Conservation (phyloP, 1,140 invertebrate species). For the Drosophila carrolli region DNA sequence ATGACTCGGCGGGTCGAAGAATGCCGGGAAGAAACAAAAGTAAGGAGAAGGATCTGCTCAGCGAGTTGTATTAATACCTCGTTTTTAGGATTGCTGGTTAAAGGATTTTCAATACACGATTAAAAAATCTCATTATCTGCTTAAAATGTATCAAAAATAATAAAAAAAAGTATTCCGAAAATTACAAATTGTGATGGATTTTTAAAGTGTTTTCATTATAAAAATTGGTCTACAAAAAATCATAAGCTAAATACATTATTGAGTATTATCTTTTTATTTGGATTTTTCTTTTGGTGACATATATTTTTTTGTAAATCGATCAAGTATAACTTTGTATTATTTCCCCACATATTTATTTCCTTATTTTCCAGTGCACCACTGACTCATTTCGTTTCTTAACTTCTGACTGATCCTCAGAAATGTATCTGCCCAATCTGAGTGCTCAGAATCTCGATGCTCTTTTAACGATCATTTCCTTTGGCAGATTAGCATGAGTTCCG, state of each 20-base stretch:
- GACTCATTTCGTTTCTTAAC: conserved; percentile 12
- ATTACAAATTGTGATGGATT: too few relatives aligned
- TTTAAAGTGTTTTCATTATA: too few relatives aligned
- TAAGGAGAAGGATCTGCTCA: conserved; percentile 13
- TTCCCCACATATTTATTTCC: too few relatives aligned
- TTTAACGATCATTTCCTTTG: conserved; percentile 35
- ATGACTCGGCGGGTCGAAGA: conserved; percentile 34
- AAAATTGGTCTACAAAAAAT: too few relatives aligned
- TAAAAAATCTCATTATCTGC: background rate
- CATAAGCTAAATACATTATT: too few relatives aligned
- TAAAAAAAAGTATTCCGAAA: too few relatives aligned
- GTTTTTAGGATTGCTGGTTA: background rate
- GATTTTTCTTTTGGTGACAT: too few relatives aligned
- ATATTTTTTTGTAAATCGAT: too few relatives aligned
- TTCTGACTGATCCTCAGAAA: conserved; percentile 8
- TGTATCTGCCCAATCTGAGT: conserved; percentile 15
- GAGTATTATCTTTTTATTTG: too few relatives aligned
- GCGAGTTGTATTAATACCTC: conserved; percentile 5
- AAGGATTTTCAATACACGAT: conserved; percentile 9
- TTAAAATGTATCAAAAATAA: too few relatives aligned
- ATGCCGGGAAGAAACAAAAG: conserved; percentile 11
- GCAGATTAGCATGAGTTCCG: conserved; percentile 30
- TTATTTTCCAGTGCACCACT: conserved; percentile 4
- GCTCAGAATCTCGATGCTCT: conserved; percentile 11
- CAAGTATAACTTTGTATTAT: background rate